Evolutionary conservation across 2,888 invertebrate species (phyloP), one percentile per base, ranked within the genome.

Genomic region (Meta bourneti): DNA sequence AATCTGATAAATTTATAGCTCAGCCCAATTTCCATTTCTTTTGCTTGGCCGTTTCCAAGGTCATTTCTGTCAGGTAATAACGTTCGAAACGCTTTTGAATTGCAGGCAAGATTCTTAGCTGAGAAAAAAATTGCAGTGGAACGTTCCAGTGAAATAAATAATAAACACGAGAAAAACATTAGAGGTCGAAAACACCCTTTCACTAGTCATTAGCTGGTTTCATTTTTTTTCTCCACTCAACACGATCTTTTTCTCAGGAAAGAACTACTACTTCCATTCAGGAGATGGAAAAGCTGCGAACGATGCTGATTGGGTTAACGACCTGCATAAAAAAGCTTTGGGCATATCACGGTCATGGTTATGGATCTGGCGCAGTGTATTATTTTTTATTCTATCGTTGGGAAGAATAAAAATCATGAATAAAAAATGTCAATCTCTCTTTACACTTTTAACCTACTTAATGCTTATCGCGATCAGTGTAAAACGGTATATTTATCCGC

Each of bases 361-460:
- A 69, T n/a, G 77, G 61, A 80, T 87, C n/a, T 79, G 80, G 78
- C 69, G 54, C 78, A 86, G 77, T 78, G 78, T 61, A 54, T 79
- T 79, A 69, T 84, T 75, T n/a, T 34, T 9, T 54, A 48, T 75
- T 61, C 61, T 72, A 54, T 79, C 13, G 34, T 54, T 79, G 34
- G 34, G 79, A 61, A 79, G 79, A 79, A 61, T 54, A 49, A 54
- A 52, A 85, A 49, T 19, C 19, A 75, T 8, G 69, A 86, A 90
- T 70, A 86, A 86, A 77, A 91, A 51, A 71, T 51, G 13, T 78
- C 16, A 77, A 75, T 52, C 19, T 80, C 48, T 49, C 86, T 91
- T 79, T 90, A 79, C 80, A 80, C 85, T 85, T 91, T 81, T 91
- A 91, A 91, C 90, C 90, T 75, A 91, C 86, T 91, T 52, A 86